Conservation (phyloP, 2,797 vertebrate genomes). For the Strix occidentalis region DNA sequence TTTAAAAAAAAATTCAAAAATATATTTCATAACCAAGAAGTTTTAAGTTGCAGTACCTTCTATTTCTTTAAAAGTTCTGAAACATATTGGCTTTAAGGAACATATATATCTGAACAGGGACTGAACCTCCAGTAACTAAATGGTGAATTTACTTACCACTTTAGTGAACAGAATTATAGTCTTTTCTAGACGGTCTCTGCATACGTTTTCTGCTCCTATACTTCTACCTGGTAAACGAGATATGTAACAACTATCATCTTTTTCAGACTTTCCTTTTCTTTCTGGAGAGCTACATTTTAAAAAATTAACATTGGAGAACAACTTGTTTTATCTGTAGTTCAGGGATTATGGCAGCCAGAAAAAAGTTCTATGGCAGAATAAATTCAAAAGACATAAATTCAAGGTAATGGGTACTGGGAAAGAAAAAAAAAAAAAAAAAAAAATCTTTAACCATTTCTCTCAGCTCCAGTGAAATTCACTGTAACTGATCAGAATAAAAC, state of each 20-base stretch:
- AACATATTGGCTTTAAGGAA: not conserved
- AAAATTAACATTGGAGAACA: not conserved
- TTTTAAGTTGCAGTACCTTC: not conserved
- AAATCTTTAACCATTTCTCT: not conserved
- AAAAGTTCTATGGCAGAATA: not conserved
- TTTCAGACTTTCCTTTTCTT: not conserved
- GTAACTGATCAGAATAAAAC: not conserved
- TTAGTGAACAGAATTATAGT: constrained; percentile 96
- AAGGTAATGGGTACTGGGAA: not conserved
- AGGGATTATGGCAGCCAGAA: not conserved
- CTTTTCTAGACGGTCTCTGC: constrained; percentile 96
- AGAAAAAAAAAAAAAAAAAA: no score
- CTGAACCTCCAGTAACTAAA: not conserved
- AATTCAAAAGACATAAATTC: not conserved
- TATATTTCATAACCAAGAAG: not conserved
- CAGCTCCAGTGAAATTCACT: not conserved
- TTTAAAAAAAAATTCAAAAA: not conserved
- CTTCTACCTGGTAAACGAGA: constrained; percentile 77
- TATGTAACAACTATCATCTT: not conserved
- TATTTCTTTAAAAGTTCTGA: not conserved
- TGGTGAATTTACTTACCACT: constrained; percentile 86
- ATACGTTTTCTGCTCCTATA: constrained; percentile 82
- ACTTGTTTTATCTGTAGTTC: not conserved
- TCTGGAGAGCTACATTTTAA: not conserved
- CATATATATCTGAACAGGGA: no score